Conservation (phyloP, 1,140 invertebrate species). For the Drosophila bocqueti region DNA sequence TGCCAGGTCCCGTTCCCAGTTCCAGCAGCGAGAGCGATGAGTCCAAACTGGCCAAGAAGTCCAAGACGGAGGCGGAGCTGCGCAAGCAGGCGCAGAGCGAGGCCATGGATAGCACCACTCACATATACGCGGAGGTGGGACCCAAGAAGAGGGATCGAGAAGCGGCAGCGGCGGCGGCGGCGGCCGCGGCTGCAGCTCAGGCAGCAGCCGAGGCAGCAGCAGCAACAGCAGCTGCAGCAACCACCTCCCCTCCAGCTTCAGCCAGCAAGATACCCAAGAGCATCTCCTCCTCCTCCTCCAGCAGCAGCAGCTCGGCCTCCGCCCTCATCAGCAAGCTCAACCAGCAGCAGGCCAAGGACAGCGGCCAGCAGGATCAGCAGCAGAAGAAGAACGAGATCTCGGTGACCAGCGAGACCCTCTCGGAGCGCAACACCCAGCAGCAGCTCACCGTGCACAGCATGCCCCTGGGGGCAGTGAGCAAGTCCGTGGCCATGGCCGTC, state of each 20-base stretch:
- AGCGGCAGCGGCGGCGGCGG: constrained; percentile 68
- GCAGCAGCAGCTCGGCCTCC: constrained; percentile 63
- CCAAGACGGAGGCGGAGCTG: constrained; percentile 55
- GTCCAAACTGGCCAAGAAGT: constrained; percentile 81
- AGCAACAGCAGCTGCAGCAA: constrained; percentile 53
- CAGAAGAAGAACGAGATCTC: constrained; percentile 71
- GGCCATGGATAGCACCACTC: constrained; percentile 79
- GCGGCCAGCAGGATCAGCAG: constrained; percentile 20
- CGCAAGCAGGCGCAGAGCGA: constrained; percentile 62
- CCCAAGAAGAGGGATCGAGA: constrained; percentile 77
- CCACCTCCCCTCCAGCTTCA: constrained; percentile 41
- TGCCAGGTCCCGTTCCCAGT: constrained; percentile 12
- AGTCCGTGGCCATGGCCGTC: constrained; percentile 83
- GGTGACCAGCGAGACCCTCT: constrained; percentile 76
- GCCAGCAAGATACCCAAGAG: constrained; percentile 80
- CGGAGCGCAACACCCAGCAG: constrained; percentile 72
- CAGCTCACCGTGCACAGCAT: constrained; percentile 89
- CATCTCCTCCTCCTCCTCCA: constrained; percentile 77
- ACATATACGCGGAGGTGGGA: constrained; percentile 80
- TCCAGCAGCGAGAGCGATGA: constrained; percentile 79
- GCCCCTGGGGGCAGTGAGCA: constrained; percentile 88
- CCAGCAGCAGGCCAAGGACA: constrained; percentile 54
- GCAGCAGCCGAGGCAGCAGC: constrained; percentile 51
- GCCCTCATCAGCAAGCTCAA: constrained; percentile 70
- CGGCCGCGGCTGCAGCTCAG: constrained; percentile 49